Evolutionary conservation across 2,113 vertebrate species (phyloP), one percentile per base, ranked within the genome.

Genomic region (Meriones unguiculatus): DNA sequence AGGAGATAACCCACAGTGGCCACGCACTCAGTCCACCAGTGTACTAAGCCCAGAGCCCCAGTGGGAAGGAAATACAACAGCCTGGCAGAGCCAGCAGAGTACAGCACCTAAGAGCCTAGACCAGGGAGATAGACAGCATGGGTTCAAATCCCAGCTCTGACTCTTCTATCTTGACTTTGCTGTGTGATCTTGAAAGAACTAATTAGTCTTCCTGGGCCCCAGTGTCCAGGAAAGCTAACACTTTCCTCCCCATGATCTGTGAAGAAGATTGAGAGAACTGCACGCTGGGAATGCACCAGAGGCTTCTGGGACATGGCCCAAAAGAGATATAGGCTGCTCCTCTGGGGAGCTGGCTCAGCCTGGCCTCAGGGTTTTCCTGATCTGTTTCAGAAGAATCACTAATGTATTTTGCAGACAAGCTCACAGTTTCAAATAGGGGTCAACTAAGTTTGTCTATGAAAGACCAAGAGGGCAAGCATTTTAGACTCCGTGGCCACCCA

Each of bases 401-500:
- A 11, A 13, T 14, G 13, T 0, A 25, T 73, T 91, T 50, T 64
- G 80, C 89, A 84, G 38, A 93, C 38, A 77, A 1, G 95, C 62
- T 62, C 69, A 65, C 70, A 91, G n/a, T 75, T 75, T 72, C 41
- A 7, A 41, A 64, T 5, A 64, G n/a, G 32, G 52, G 54, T 22
- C 2, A 1, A 86, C 28, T 64, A 57, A 28, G 28, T 54, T 5
- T 64, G 32, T 30, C 95, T 17, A 11, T 9, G 12, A 87, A 72
- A 32, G 62, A n/a, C 50, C 73, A 24, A 17, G 38, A 77, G 84
- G 54, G 50, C 13, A 87, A 94, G 76, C 54, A 41, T 8, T 35
- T 94, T 89, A 95, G 93, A 96, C 64, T 59, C 32, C 20, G 46
- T 54, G 76, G 72, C 12, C 92, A 96, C 93, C 86, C 46, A 64